Percentiles rank a stretch among this genome's conserved stretches.
phyloP scores from a whole-genome alignment of 2,888 invertebrate species.

The Volucella inflata region DNA sequence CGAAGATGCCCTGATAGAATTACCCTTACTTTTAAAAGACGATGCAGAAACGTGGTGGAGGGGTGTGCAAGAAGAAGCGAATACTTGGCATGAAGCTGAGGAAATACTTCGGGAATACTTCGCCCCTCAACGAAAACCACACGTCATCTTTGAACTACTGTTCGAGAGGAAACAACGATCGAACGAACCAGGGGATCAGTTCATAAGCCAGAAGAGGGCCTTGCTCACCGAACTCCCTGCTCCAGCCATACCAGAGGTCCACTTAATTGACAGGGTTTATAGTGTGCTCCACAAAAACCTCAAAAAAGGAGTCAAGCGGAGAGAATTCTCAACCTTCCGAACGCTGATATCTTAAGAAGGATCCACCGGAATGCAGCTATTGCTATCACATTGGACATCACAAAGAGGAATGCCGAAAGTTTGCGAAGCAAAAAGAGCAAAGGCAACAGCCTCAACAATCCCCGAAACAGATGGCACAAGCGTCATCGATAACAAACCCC shows the following conservation, averaged over 20 bases:
- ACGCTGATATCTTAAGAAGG: too few relatives aligned
- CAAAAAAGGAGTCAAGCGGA: neutral
- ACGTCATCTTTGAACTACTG: neutral
- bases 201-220: too few relatives aligned
- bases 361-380: too few relatives aligned
- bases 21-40: too few relatives aligned
- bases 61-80: neutral
- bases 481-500: neutral
- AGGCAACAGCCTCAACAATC: neutral
- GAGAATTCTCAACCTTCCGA: neutral
- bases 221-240: too few relatives aligned
- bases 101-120: neutral
- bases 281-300: neutral
- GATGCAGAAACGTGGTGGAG: neutral
- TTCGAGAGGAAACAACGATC: neutral
- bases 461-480: neutral
- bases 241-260: constrained; percentile 1
- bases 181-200: too few relatives aligned
- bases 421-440: too few relatives aligned
- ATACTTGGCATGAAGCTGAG: neutral
- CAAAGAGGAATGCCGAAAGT: neutral
- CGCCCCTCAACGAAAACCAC: neutral
- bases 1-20: too few relatives aligned
- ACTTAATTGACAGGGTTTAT: neutral
- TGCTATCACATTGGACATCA: neutral